Percentiles rank a stretch among this genome's conserved stretches.
phyloP scores from a whole-genome alignment of 2,113 vertebrate genomes.

The Hippoglossus stenolepis region DNA sequence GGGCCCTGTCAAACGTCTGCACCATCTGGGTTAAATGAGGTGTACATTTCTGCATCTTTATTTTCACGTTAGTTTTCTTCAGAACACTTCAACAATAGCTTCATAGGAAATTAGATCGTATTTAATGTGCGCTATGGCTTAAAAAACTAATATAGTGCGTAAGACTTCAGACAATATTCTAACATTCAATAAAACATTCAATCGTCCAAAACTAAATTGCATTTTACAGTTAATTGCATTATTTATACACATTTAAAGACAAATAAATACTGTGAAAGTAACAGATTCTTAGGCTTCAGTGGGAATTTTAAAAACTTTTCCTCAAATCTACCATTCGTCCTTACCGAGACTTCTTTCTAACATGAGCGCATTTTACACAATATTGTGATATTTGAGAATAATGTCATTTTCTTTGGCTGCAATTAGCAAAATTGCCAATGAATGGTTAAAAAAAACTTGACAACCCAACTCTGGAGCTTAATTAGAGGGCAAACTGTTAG shows the following conservation, averaged over 20 bases:
- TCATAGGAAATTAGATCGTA: slow-evolving; percentile 17
- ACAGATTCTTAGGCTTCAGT: not conserved
- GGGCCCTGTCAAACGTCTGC: slow-evolving; percentile 61
- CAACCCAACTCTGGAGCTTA: slow-evolving; percentile 71
- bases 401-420: slow-evolving; percentile 49
- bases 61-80: slow-evolving; percentile 12
- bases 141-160: not conserved
- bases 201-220: too few relatives aligned
- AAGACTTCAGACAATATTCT: slow-evolving; percentile 1
- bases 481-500: slow-evolving; percentile 77
- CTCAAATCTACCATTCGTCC: not conserved
- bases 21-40: slow-evolving; percentile 54
- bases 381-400: slow-evolving; percentile 39
- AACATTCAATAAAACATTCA: not conserved
- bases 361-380: slow-evolving; percentile 15
- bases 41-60: too few relatives aligned
- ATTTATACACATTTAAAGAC: not conserved
- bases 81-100: not conserved
- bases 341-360: slow-evolving; percentile 8
- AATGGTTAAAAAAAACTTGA: slow-evolving; percentile 54
- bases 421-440: slow-evolving; percentile 67
- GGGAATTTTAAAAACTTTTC: not conserved
- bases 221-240: too few relatives aligned
- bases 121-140: slow-evolving; percentile 11
- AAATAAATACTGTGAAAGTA: not conserved